These are phyloP conservation scores for Plecotus auritus DNA, from an alignment of 2,113 vertebrate species.

Conservation along the genomic window DNA sequence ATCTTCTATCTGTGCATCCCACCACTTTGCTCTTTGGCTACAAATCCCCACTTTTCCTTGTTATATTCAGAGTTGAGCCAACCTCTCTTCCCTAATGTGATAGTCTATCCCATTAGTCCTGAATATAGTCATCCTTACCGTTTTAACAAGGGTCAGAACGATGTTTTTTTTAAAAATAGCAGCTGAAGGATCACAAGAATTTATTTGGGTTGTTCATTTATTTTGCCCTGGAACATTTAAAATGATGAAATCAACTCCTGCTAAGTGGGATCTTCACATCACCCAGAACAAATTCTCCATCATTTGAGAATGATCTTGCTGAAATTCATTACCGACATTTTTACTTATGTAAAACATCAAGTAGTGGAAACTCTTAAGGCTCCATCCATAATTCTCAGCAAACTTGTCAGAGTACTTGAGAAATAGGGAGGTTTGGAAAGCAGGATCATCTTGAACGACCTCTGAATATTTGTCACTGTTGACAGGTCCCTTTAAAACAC, in stretches of 20 bases:
- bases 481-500: neutral
- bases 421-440: neutral
- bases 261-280: neutral
- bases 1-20: neutral
- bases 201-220: neutral
- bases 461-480: neutral
- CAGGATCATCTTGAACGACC: neutral
- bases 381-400: neutral
- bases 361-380: neutral
- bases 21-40: neutral
- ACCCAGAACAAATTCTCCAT: neutral
- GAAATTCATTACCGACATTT: neutral
- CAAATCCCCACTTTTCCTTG: neutral
- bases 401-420: neutral
- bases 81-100: neutral
- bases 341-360: neutral
- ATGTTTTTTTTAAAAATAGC: neutral
- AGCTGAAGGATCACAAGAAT: neutral
- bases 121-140: neutral
- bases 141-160: neutral
- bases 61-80: neutral
- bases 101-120: neutral
- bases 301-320: neutral
- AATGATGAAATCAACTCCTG: neutral
- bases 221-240: neutral